Evolutionary conservation across 2,888 invertebrate genomes (phyloP).

Genomic region (Brachynemurus nebulosus): DNA sequence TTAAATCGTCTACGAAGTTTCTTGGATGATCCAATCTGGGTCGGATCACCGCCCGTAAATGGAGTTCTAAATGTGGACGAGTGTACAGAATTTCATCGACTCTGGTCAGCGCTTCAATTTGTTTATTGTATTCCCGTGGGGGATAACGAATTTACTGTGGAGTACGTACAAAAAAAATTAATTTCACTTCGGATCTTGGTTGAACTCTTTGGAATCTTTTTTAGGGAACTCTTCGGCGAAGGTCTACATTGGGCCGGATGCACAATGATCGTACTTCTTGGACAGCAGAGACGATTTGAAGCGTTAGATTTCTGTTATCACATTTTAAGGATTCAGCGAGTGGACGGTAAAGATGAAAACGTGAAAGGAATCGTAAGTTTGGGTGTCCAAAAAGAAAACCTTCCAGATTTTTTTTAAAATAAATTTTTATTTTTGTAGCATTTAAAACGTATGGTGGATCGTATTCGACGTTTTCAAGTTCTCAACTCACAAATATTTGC

Average conservation of each 20-base stretch:
- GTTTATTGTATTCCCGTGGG: slow-evolving; percentile 95
- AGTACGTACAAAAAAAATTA: too few species aligned
- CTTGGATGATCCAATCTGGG: slow-evolving; percentile 84
- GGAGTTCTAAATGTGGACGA: slow-evolving; percentile 94
- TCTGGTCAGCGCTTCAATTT: slow-evolving; percentile 98
- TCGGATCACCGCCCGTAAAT: slow-evolving; percentile 75
- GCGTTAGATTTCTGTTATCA: slow-evolving; percentile 98
- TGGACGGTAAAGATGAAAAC: slow-evolving; percentile 89
- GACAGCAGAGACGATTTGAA: slow-evolving; percentile 92
- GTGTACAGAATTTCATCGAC: slow-evolving; percentile 86
- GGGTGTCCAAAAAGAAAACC: background rate
- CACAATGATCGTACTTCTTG: slow-evolving; percentile 85
- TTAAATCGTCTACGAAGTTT: slow-evolving; percentile 74
- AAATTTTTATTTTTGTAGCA: slow-evolving; percentile 47
- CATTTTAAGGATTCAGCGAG: slow-evolving; percentile 85
- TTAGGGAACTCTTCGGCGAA: slow-evolving; percentile 91
- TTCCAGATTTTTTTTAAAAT: slow-evolving; percentile 3
- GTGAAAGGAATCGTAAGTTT: slow-evolving; percentile 87
- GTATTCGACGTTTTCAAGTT: slow-evolving; percentile 94
- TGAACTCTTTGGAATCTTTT: slow-evolving; percentile 13
- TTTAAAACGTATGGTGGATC: slow-evolving; percentile 91
- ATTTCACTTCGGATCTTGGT: too few species aligned
- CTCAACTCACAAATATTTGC: slow-evolving; percentile 97
- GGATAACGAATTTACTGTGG: slow-evolving; percentile 91
- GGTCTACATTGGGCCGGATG: slow-evolving; percentile 99